Conservation (phyloP, 2,797 vertebrate genomes). For the Monodelphis domestica region DNA sequence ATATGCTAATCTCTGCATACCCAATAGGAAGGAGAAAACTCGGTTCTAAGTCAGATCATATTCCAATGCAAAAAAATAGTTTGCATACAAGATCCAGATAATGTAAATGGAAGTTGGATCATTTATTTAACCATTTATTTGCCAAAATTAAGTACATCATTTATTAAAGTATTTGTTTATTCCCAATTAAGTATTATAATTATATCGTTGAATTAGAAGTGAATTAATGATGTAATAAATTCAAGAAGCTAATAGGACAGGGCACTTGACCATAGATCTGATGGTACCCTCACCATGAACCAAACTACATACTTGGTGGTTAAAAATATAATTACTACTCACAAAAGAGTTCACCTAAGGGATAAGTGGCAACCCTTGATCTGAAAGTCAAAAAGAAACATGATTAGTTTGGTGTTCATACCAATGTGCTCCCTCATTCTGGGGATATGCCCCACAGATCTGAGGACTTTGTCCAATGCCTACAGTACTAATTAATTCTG, state of each 20-base stretch:
- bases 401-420: neutral
- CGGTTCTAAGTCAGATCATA: neutral
- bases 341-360: neutral
- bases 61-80: neutral
- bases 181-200: neutral
- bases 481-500: neutral
- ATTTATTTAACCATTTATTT: neutral
- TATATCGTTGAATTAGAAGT: neutral
- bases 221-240: neutral
- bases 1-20: neutral
- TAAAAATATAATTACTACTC: neutral
- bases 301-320: neutral
- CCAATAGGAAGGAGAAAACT: neutral
- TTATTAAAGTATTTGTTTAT: neutral
- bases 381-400: neutral
- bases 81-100: neutral
- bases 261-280: neutral
- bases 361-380: neutral
- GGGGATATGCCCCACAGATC: neutral
- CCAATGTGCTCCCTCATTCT: neutral
- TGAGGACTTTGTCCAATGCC: neutral
- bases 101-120: neutral
- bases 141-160: neutral
- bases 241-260: neutral
- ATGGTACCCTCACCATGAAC: no score